Percentiles rank a stretch among this genome's conserved stretches.
Conservation (phyloP, 2,888 invertebrate species). For the Pandemis corylana region DNA sequence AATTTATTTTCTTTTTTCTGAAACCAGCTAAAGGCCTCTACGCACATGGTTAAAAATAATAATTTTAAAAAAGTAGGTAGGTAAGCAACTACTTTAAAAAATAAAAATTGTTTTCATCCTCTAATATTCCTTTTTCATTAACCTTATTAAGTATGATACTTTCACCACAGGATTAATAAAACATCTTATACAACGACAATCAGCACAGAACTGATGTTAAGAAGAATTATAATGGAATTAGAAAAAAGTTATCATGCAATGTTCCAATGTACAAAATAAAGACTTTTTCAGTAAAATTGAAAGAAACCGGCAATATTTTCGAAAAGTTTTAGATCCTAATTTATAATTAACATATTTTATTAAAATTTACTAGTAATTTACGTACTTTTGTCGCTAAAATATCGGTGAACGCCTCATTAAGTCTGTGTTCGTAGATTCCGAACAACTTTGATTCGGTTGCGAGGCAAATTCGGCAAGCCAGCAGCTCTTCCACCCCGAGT, state of each 20-base stretch:
- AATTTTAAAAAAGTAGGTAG: too few relatives aligned
- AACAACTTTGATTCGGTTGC: conserved; percentile 21
- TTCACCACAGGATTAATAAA: too few relatives aligned
- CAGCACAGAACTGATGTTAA: neutral
- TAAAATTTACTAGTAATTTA: neutral
- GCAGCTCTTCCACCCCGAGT: conserved; percentile 18
- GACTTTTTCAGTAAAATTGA: neutral
- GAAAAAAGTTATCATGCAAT: neutral
- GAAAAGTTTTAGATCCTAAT: neutral
- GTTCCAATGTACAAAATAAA: neutral
- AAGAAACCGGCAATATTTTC: neutral
- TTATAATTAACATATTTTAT: neutral
- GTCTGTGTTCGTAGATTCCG: conserved; percentile 21
- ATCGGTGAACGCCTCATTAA: conserved; percentile 17
- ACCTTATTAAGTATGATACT: too few relatives aligned
- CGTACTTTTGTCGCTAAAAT: conserved; percentile 28
- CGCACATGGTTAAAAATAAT: too few relatives aligned
- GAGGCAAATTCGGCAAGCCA: conserved; percentile 32
- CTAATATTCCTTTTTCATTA: too few relatives aligned
- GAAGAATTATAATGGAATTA: neutral
- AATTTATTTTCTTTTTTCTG: too few relatives aligned
- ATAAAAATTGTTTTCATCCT: too few relatives aligned
- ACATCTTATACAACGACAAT: too few relatives aligned
- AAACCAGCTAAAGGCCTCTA: too few relatives aligned
- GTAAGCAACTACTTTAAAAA: too few relatives aligned